Evolutionary conservation across 1,140 invertebrate genomes (phyloP), one percentile per base, ranked within the genome.

Genomic region (Aphaenogaster floridana): DNA sequence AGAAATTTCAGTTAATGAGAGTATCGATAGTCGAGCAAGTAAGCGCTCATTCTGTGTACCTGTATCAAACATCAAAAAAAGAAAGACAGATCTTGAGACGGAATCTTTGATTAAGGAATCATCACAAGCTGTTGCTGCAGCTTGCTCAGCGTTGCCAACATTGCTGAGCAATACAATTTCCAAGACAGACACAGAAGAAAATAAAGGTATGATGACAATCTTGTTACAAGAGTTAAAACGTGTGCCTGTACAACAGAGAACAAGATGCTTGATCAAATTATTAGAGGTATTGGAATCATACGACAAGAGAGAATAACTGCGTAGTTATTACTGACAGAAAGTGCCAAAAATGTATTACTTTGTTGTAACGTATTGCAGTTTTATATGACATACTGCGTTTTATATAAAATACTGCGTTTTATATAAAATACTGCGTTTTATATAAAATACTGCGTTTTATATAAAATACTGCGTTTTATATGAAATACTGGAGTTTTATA

Each of bases 1-100:
- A 50, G 1, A 71, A 71, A 71, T 71, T 71, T 71, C 21, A 71
- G 68, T 34, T 50, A 71, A 11, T 6, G 45, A 71, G 21, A 71
- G 21, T 34, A 50, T 3, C 50, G 45, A 11, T 71, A 11, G 13
- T 52, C 15, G 0, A 17, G 52, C 57, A 59, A 9, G 21, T 9
- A n/a, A 59, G 0, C 3, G 8, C 45, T 42, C 64, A n/a, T 21
- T 68, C 9, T 3, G 5, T 45, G 64, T 68, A 11, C 64, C 64
- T 45, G 2, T 0, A 0, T 45, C 39, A 45, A 39, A 68, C 45
- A 45, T 68, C 1, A 68, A 45, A 48, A 69, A 48, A 69, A 69
- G 11, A 28, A 21, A 69, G 21, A 39, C 63, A 39, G 63, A 66
- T 66, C 0, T 3, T 17, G 36, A 66, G n/a, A 11, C 1, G 28